Evolutionary conservation across 2,888 invertebrate genomes (phyloP), one percentile per base, ranked within the genome.

Genomic region (Drosophila nr. perissopoda): DNA sequence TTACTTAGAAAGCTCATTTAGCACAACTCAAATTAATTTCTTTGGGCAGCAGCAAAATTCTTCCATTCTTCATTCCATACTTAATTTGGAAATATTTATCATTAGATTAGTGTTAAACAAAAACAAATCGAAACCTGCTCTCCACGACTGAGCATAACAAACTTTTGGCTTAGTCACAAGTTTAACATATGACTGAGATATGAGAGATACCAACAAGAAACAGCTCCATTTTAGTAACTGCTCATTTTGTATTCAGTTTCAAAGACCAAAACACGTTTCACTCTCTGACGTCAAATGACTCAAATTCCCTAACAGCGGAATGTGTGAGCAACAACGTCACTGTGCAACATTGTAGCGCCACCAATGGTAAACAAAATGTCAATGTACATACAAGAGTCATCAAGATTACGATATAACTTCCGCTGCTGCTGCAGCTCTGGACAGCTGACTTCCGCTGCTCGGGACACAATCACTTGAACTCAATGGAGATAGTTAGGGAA

Each of bases 221-320:
- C 63, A 65, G 58, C 64, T 63, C 42, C 49, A 53, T 48, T 11
- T 48, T 51, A 25, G 31, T 60, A 27, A 34, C n/a, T 27, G 29
- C 18, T 66, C 25, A 45, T 21, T 53, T 45, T 13, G 34, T 36
- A 36, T 38, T 7, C 40, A 7, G 48, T 29, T 72, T 56, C 29
- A 54, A 73, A 73, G 65, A 21, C 61, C 38, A 69, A 78, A 78
- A 72, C 79, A 75, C 62, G 79, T 78, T 79, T 68, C 57, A 27
- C 42, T 53, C 60, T 53, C 60, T 72, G 79, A 76, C 78, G 78
- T 78, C 59, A 78, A 68, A 68, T 52, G 58, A 48, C 58, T 56
- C 21, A 42, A 57, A 48, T 45, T 49, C 34, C 66, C 51, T 56
- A 72, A 62, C 66, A 70, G 63, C 70, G 61, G 54, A 36, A 10